Percentiles rank a stretch among this genome's conserved stretches.
phyloP scores from a whole-genome alignment of 2,888 invertebrate species.

The Drosophila ezoana region DNA sequence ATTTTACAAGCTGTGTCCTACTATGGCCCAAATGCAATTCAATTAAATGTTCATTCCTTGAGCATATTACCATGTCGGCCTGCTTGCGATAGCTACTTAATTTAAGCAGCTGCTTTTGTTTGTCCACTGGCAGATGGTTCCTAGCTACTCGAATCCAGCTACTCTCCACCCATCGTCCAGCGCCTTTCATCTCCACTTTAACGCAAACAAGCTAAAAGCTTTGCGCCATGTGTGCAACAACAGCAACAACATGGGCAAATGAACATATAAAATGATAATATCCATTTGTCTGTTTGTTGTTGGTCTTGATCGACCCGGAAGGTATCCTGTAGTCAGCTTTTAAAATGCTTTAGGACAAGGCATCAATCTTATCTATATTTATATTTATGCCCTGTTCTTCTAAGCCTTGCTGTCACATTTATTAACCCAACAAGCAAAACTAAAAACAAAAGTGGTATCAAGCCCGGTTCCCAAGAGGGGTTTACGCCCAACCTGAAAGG shows the following conservation, averaged over 20 bases:
- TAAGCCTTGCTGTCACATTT: no score
- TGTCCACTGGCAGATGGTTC: conserved; percentile 25
- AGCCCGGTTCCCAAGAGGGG: no score
- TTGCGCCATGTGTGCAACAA: conserved; percentile 59
- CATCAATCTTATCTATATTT: no score
- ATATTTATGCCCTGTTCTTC: no score
- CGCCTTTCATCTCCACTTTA: conserved; percentile 30
- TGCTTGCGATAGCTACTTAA: conserved; percentile 41
- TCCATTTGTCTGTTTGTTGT: conserved; percentile 73
- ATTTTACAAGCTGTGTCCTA: not conserved
- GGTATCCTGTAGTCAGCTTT: not conserved
- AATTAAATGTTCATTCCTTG: conserved; percentile 60
- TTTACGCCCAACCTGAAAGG: no score
- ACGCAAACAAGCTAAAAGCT: conserved; percentile 67
- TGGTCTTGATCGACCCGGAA: conserved; percentile 5
- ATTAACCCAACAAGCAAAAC: no score
- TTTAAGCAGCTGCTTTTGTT: conserved; percentile 42
- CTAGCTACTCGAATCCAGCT: conserved; percentile 9
- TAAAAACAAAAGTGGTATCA: no score
- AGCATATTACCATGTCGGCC: conserved; percentile 54
- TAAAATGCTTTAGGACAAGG: not conserved
- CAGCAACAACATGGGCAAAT: conserved; percentile 56
- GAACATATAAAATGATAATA: conserved; percentile 75
- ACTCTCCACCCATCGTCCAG: not conserved
- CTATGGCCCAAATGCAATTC: conserved; percentile 42